A percentile compares a stretch with the other conserved stretches of the same genome.
These are phyloP conservation scores for Fragum sueziense DNA, from an alignment of 2,888 invertebrate genomes.

Conservation along the genomic window DNA sequence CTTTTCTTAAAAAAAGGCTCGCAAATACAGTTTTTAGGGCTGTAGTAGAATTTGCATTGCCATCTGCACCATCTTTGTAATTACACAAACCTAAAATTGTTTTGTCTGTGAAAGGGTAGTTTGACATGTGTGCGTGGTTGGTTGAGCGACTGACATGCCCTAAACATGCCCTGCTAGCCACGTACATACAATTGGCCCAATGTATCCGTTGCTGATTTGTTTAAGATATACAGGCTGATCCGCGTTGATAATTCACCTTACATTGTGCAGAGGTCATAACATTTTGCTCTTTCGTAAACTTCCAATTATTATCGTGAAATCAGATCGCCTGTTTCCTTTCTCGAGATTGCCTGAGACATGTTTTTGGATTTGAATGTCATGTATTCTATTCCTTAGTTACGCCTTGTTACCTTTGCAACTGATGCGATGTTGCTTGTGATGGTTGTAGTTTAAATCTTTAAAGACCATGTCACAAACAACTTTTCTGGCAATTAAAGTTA, in stretches of 20 bases:
- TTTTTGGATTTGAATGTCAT: conserved; percentile 9
- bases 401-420: neutral
- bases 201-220: conserved; percentile 53
- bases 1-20: too few species aligned
- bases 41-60: too few species aligned
- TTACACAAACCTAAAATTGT: too few species aligned
- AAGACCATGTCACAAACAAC: too few species aligned
- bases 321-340: conserved; percentile 47
- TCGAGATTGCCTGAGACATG: conserved; percentile 13
- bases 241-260: conserved; percentile 29
- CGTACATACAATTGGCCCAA: conserved; percentile 37
- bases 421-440: too few species aligned
- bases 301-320: conserved; percentile 49
- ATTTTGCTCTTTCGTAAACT: conserved; percentile 43
- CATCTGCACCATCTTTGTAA: too few species aligned
- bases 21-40: too few species aligned
- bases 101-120: too few species aligned
- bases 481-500: too few species aligned
- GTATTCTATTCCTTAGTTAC: neutral
- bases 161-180: neutral
- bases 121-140: neutral
- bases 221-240: conserved; percentile 36
- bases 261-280: conserved; percentile 38
- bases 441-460: too few species aligned
- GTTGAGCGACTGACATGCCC: conserved; percentile 10